Conservation (phyloP, 2,888 invertebrate species). For the Tanytarsus gracilentus region DNA sequence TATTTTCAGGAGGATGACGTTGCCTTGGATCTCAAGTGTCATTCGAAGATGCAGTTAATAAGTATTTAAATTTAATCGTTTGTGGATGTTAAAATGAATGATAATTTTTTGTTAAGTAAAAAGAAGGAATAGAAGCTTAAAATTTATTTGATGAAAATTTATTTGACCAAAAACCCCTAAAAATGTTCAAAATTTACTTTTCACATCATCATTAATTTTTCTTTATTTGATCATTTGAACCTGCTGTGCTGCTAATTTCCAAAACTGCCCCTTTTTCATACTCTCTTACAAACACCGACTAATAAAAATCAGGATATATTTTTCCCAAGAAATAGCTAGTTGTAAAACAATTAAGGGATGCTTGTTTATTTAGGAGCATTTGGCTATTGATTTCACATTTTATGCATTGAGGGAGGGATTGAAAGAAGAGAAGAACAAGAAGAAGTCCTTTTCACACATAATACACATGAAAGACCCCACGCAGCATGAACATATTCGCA, state of each 20-base stretch:
- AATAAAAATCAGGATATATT: background rate
- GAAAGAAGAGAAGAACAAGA: too few species aligned
- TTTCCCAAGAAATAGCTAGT: slow-evolving; percentile 1
- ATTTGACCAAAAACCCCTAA: background rate
- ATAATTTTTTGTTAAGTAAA: too few species aligned
- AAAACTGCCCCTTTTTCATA: slow-evolving; percentile 11
- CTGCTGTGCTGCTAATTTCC: slow-evolving; percentile 16
- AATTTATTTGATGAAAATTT: too few species aligned
- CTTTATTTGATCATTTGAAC: background rate
- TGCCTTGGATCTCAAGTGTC: too few species aligned
- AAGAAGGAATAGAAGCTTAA: too few species aligned
- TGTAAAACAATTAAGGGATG: slow-evolving; percentile 22
- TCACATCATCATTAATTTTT: slow-evolving; percentile 4
- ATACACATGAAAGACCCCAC: slow-evolving; percentile 9
- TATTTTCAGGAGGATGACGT: too few species aligned
- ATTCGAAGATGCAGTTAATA: too few species aligned
- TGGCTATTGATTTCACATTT: slow-evolving; percentile 20
- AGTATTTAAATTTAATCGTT: too few species aligned
- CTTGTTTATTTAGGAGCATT: slow-evolving; percentile 23
- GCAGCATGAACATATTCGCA: slow-evolving; percentile 22
- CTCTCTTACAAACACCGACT: too few species aligned
- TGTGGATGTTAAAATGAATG: too few species aligned
- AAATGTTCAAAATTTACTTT: background rate
- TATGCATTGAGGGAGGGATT: background rate
- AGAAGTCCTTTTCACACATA: background rate